These are phyloP conservation scores for Drosophila mauritiana DNA, from an alignment of 1,140 invertebrate species.

Conservation along the genomic window DNA sequence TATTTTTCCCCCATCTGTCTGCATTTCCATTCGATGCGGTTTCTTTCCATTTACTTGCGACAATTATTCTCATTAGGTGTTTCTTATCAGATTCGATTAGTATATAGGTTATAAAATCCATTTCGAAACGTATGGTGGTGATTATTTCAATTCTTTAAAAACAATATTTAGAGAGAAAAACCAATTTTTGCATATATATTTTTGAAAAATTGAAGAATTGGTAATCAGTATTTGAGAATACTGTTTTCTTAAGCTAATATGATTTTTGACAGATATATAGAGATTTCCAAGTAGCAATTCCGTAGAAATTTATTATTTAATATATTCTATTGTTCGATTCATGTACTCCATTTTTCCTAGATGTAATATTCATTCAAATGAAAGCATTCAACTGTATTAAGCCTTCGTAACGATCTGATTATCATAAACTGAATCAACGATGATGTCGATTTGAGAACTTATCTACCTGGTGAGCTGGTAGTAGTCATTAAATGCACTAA, in stretches of 20 bases:
- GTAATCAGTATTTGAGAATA: too few species aligned
- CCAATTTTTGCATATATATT: too few species aligned
- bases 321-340: neutral
- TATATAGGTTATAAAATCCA: too few species aligned
- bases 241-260: too few species aligned
- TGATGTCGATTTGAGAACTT: neutral
- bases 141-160: too few species aligned
- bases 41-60: conserved; percentile 10
- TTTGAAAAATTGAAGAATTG: too few species aligned
- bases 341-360: neutral
- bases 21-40: conserved; percentile 27
- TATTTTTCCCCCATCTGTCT: conserved; percentile 29
- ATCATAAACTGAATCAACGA: conserved; percentile 17
- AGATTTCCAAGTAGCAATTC: too few species aligned
- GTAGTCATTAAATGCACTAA: conserved; percentile 36
- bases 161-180: too few species aligned
- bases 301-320: too few species aligned
- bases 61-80: conserved; percentile 17
- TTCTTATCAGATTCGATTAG: conserved; percentile 12
- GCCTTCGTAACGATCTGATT: conserved; percentile 30
- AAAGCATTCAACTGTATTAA: neutral
- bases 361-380: neutral
- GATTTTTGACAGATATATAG: neutral
- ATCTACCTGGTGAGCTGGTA: neutral
- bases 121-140: too few species aligned